Evolutionary conservation across 2,113 vertebrate genomes (phyloP).

Genomic region (Chitala chitala): DNA sequence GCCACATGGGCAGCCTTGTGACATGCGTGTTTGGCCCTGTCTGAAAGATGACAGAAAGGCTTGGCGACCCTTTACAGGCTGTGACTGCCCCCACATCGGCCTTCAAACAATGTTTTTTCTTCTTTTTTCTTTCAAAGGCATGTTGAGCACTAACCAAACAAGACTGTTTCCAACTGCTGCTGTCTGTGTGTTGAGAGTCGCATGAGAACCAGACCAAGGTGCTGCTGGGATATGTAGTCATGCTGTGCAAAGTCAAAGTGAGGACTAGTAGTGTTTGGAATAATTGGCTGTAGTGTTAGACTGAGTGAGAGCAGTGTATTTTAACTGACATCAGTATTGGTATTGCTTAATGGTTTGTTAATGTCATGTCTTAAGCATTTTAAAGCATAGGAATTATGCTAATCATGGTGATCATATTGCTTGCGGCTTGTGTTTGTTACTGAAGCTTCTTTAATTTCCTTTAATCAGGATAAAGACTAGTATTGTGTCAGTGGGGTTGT

Average conservation of each 20-base stretch:
- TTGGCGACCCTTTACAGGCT: conserved; percentile 28
- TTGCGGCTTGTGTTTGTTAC: neutral
- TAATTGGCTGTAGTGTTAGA: neutral
- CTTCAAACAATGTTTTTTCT: conserved; percentile 40
- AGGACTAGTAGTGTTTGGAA: conserved; percentile 39
- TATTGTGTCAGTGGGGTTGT: neutral
- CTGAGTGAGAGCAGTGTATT: neutral
- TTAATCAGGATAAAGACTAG: neutral
- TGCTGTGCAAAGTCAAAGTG: conserved; percentile 1
- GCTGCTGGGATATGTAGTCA: neutral
- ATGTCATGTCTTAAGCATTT: neutral
- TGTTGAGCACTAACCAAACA: conserved; percentile 40
- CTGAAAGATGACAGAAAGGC: conserved; percentile 44
- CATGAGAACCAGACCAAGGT: neutral
- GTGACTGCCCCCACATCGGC: conserved; percentile 34
- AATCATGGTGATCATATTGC: neutral
- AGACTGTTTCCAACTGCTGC: conserved; percentile 52
- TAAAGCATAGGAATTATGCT: neutral
- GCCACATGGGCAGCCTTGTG: conserved; percentile 43
- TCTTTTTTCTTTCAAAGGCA: conserved; percentile 16
- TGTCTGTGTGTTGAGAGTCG: conserved; percentile 34
- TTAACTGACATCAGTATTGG: neutral
- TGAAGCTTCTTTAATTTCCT: conserved; percentile 1
- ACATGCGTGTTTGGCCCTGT: conserved; percentile 40
- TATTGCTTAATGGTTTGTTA: too few relatives aligned